Evolutionary conservation across 2,797 vertebrate species (phyloP).

Genomic region (Notoglanidium macrostoma): DNA sequence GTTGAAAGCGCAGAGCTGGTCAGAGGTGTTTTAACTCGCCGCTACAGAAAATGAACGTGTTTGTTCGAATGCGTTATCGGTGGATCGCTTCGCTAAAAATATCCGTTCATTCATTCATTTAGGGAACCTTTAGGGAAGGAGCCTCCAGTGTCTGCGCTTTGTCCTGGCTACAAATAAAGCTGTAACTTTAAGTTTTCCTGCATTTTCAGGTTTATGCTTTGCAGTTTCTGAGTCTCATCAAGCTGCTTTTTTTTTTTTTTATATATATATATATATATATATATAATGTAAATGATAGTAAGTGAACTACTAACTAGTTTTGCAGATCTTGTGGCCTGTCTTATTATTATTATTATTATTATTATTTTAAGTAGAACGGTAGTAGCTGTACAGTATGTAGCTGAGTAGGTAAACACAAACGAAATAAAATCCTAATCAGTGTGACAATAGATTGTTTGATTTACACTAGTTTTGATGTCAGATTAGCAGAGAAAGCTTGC

Average conservation of each 20-base stretch:
- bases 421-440: too few relatives aligned
- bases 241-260: not conserved
- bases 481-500: not conserved
- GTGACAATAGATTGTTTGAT: not conserved
- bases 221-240: not conserved
- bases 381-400: not conserved
- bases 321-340: not conserved
- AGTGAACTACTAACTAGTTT: not conserved
- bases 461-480: not conserved
- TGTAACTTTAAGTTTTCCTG: not conserved
- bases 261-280: not conserved
- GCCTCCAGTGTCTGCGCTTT: not conserved
- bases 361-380: not conserved
- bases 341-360: too few relatives aligned
- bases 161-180: too few relatives aligned
- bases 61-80: not conserved
- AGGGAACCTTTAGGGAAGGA: too few relatives aligned
- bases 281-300: not conserved
- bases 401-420: too few relatives aligned
- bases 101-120: too few relatives aligned
- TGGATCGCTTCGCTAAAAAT: not conserved
- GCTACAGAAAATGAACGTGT: not conserved
- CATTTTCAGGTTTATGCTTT: not conserved
- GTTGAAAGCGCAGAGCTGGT: not conserved
- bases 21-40: not conserved